Evolutionary conservation across 2,113 vertebrate species (phyloP).

Genomic region (Brachirus orientalis): DNA sequence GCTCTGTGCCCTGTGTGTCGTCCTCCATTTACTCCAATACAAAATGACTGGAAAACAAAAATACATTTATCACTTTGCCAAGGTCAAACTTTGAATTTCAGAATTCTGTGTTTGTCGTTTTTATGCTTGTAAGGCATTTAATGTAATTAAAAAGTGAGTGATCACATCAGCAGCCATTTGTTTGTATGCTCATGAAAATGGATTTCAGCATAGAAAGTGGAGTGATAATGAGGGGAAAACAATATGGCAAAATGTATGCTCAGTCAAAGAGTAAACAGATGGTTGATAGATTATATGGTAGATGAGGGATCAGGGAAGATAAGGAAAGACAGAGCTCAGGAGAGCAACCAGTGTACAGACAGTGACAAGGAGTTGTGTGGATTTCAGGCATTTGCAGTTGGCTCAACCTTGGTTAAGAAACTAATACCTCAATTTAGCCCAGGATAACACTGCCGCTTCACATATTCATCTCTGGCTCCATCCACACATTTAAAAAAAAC

Average conservation of each 20-base stretch:
- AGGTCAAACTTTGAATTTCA: not conserved
- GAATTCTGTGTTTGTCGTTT: not conserved
- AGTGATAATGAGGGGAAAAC: conserved; percentile 2
- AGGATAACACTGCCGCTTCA: conserved; percentile 66
- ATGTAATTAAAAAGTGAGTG: not conserved
- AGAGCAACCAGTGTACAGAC: conserved; percentile 17
- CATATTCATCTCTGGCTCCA: conserved; percentile 64
- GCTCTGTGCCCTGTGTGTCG: not conserved
- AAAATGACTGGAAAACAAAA: conserved; percentile 32
- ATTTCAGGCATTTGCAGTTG: conserved; percentile 69
- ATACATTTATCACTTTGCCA: conserved; percentile 5
- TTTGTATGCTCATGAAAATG: not conserved
- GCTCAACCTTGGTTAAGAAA: conserved; percentile 72
- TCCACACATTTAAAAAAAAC: too few relatives aligned
- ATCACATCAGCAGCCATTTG: not conserved
- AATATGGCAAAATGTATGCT: not conserved
- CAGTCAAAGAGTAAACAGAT: conserved; percentile 1
- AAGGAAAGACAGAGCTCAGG: conserved; percentile 17
- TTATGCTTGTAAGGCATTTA: not conserved
- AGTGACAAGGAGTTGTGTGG: conserved; percentile 53
- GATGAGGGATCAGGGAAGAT: conserved; percentile 9
- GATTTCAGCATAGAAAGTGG: not conserved
- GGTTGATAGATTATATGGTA: conserved; percentile 4
- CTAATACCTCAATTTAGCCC: conserved; percentile 72
- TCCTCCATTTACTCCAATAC: conserved; percentile 13